Conservation (phyloP, 2,797 vertebrate species). For the Varecia variegata region DNA sequence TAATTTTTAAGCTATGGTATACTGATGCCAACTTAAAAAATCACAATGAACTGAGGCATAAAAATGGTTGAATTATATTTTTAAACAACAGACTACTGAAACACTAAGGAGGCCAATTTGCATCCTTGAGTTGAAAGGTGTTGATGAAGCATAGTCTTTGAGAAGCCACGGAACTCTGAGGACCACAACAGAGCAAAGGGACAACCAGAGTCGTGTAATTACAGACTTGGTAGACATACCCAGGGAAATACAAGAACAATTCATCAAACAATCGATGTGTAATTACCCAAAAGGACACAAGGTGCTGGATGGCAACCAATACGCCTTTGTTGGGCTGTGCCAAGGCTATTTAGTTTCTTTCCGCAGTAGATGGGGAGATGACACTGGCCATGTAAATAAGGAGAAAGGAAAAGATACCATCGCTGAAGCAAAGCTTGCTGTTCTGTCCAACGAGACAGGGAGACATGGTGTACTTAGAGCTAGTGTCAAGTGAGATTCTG, state of each 20-base stretch:
- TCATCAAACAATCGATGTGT: conserved; percentile 27
- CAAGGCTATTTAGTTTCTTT: conserved; percentile 58
- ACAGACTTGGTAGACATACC: background rate
- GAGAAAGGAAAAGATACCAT: conserved; percentile 34
- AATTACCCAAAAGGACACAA: conserved; percentile 36
- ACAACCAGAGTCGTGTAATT: background rate
- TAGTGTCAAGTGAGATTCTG: background rate
- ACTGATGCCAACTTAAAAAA: background rate
- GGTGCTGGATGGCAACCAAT: conserved; percentile 32
- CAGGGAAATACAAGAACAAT: background rate
- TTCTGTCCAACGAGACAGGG: background rate
- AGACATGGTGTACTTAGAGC: background rate
- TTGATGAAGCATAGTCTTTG: background rate
- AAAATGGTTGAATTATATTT: background rate
- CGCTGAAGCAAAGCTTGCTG: background rate
- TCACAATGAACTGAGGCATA: background rate
- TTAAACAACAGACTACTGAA: background rate
- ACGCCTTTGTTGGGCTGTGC: background rate
- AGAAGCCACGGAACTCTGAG: background rate
- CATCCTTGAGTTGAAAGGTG: background rate
- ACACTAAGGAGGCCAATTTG: background rate
- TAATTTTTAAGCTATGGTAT: conserved; percentile 26
- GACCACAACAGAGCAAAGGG: background rate
- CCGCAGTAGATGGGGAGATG: background rate
- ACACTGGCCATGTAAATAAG: conserved; percentile 38